Conservation (phyloP, 1,140 invertebrate species). For the Temnothorax nylanderi region DNA sequence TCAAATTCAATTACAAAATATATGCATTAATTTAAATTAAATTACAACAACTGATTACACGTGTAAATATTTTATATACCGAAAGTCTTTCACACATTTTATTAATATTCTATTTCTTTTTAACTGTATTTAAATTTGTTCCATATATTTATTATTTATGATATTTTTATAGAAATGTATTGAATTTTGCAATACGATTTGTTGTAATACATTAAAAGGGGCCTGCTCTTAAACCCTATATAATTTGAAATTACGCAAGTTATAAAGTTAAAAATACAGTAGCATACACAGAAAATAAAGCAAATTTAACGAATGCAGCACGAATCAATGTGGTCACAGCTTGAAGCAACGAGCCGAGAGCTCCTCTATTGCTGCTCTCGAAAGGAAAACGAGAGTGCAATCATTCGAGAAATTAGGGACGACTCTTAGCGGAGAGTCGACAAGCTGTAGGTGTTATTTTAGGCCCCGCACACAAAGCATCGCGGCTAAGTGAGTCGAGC, state of each 20-base stretch:
- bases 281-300: background rate
- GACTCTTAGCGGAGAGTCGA: slow-evolving; percentile 54
- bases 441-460: slow-evolving; percentile 73
- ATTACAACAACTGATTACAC: no score
- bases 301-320: background rate
- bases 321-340: background rate
- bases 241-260: background rate
- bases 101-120: background rate
- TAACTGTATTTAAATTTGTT: background rate
- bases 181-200: background rate
- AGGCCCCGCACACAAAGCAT: slow-evolving; percentile 67
- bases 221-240: background rate
- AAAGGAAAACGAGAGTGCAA: slow-evolving; percentile 30
- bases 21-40: no score
- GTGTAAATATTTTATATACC: background rate
- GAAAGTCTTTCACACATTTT: background rate
- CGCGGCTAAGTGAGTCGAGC: slow-evolving; percentile 37
- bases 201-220: background rate
- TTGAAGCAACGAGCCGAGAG: slow-evolving; percentile 1
- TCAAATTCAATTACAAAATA: no score
- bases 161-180: no score
- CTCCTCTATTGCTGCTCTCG: background rate
- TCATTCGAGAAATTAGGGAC: slow-evolving; percentile 62
- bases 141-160: background rate
- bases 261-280: no score